phyloP scores from a whole-genome alignment of 2,113 vertebrate genomes.

The Semicossyphus pulcher region DNA sequence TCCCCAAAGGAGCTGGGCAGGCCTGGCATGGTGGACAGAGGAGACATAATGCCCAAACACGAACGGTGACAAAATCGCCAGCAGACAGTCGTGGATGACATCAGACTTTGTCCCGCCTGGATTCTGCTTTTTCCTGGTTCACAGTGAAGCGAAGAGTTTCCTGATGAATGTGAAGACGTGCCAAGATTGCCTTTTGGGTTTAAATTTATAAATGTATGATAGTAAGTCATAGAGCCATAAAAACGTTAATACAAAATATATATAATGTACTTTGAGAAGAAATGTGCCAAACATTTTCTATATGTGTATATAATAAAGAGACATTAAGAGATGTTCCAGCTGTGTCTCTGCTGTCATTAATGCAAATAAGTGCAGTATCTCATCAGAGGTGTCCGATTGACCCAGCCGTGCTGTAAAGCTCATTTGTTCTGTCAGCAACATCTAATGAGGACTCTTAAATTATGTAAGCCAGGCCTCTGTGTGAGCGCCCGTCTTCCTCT shows the following conservation, averaged over 20 bases:
- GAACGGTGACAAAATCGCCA: slow-evolving; percentile 86
- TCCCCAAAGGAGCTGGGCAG: slow-evolving; percentile 85
- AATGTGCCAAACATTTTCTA: slow-evolving; percentile 80
- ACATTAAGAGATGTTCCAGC: slow-evolving; percentile 46
- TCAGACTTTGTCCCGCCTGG: slow-evolving; percentile 7
- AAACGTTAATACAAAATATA: slow-evolving; percentile 36
- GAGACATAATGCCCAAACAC: slow-evolving; percentile 85
- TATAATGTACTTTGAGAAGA: slow-evolving; percentile 50
- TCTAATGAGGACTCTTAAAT: slow-evolving; percentile 29
- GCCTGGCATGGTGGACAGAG: slow-evolving; percentile 84
- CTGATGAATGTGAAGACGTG: slow-evolving; percentile 71
- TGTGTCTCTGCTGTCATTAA: slow-evolving; percentile 2
- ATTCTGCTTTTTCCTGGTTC: slow-evolving; percentile 14
- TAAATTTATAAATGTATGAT: slow-evolving; percentile 48
- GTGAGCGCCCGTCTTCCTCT: not conserved
- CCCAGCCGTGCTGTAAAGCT: not conserved
- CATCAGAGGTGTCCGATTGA: not conserved
- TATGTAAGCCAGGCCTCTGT: slow-evolving; percentile 21
- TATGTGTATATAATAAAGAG: slow-evolving; percentile 75
- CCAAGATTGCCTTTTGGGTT: slow-evolving; percentile 66
- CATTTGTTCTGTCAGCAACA: not conserved
- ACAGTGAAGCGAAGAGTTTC: slow-evolving; percentile 31
- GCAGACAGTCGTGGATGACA: not conserved
- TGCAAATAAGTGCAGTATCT: not conserved
- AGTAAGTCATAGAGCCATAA: slow-evolving; percentile 54